Conservation (phyloP, 2,888 invertebrate species). For the Sepiola atlantica region DNA sequence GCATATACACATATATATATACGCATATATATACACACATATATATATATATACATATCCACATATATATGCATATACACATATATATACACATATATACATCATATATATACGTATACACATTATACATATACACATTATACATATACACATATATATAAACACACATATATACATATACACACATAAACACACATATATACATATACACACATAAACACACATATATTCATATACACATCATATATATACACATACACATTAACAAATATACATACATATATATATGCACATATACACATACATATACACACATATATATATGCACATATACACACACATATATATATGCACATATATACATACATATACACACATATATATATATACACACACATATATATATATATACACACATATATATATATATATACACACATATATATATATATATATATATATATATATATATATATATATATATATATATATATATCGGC, state of each 20-base stretch:
- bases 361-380: not conserved
- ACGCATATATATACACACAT: too few species aligned
- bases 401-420: not conserved
- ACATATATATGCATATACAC: too few species aligned
- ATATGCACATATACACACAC: not conserved
- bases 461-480: not conserved
- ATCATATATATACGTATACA: too few species aligned
- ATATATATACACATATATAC: too few species aligned
- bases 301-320: not conserved
- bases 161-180: too few species aligned
- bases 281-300: not conserved
- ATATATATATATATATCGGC: conserved; percentile 24
- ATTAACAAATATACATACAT: not conserved
- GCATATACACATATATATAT: too few species aligned
- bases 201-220: too few species aligned
- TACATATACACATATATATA: too few species aligned
- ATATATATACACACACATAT: not conserved
- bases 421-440: not conserved
- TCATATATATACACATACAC: too few species aligned
- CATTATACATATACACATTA: too few species aligned
- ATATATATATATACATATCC: too few species aligned
- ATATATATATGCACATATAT: not conserved
- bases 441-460: not conserved
- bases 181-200: too few species aligned
- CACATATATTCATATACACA: not conserved